Evolutionary conservation across 2,797 vertebrate genomes (phyloP), one percentile per base, ranked within the genome.

Genomic region (Fratercula arctica): DNA sequence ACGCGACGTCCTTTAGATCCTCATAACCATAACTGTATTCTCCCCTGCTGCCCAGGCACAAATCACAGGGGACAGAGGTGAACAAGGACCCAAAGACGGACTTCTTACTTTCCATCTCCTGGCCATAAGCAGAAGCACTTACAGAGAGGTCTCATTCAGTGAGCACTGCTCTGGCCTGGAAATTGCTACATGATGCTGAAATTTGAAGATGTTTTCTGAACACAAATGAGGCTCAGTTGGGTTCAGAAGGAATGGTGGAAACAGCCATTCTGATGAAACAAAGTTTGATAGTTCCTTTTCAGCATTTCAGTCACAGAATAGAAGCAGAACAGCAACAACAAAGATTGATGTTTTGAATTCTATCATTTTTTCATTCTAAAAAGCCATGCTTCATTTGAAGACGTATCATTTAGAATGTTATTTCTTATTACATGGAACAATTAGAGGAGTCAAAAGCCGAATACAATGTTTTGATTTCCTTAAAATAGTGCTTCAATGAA

Each of bases 401-500:
- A 41, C 16, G 0, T 33, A 64, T 31, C 3, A 92, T 94, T 95
- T 90, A n/a, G 70, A 64, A 89, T 68, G 53, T 25, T 87, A 70
- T 69, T 93, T 85, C 53, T 88, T 93, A 85, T 72, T 92, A 83
- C 35, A 87, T 11, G 25, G 66, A 96, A 95, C 72, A 95, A 93
- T 90, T 70, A 90, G 73, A 81, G 16, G 53, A 94, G 80, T 92
- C 60, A 85, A 87, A 95, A 95, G 57, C 50, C 5, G 0, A 89
- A 95, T 31, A 81, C 43, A 85, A 87, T 85, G 92, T 93, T 96
- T 96, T 93, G 69, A 80, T 95, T 95, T 83, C 66, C 85, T 95
- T 94, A 78, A 93, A 95, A 95, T 43, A 95, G 54, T 28, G 3
- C 50, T 83, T 93, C 53, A 90, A 35, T 87, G 72, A 95, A 80